phyloP scores from a whole-genome alignment of 1,140 invertebrate genomes.

The Laupala kohalensis region DNA sequence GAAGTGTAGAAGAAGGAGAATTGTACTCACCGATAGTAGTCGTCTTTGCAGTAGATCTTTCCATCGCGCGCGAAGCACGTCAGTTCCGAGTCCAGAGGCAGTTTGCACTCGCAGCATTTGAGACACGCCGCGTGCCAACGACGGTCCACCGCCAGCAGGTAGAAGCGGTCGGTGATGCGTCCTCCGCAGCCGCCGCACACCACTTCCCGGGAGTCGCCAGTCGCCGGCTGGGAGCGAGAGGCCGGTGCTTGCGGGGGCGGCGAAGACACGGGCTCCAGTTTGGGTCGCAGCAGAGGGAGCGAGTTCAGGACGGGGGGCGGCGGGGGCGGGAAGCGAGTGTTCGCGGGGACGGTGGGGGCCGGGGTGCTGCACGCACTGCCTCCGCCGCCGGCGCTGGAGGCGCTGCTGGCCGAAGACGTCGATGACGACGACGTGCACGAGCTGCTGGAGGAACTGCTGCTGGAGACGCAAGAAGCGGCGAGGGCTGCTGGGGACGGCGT shows the following conservation, averaged over 20 bases:
- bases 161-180: conserved; percentile 51
- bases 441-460: conserved; percentile 3
- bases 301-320: not conserved
- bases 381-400: conserved; percentile 14
- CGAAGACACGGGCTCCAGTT: not conserved
- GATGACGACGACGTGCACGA: conserved; percentile 21
- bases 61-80: conserved; percentile 89
- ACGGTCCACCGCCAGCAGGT: conserved; percentile 73
- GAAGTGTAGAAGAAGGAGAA: not conserved
- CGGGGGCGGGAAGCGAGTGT: conserved; percentile 17
- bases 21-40: conserved; percentile 83
- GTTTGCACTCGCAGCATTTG: conserved; percentile 72
- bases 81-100: conserved; percentile 69
- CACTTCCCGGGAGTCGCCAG: conserved; percentile 27
- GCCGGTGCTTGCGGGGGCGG: conserved; percentile 20
- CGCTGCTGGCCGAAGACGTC: conserved; percentile 27
- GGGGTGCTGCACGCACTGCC: conserved; percentile 27
- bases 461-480: conserved; percentile 26
- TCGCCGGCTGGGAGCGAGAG: conserved; percentile 20
- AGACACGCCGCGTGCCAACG: conserved; percentile 82
- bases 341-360: conserved; percentile 25
- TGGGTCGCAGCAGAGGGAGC: not conserved
- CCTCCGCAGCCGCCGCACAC: conserved; percentile 43
- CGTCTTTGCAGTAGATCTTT: conserved; percentile 93
- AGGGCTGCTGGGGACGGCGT: conserved; percentile 23